Percentiles rank a stretch among this genome's conserved stretches.
phyloP scores from a whole-genome alignment of 2,888 invertebrate species.

The Conchocele bisecta region DNA sequence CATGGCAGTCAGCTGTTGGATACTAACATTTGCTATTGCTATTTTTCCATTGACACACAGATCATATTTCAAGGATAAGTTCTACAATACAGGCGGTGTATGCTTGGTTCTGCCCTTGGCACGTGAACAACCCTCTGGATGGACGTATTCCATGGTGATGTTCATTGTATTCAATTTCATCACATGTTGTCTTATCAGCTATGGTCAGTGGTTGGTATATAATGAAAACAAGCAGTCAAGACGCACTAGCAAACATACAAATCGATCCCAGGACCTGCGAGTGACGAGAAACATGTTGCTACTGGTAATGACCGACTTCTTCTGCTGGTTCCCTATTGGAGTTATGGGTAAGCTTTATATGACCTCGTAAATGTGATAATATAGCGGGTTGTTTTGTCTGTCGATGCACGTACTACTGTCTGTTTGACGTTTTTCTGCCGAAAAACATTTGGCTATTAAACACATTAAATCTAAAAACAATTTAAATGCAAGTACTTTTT shows the following conservation, averaged over 20 bases:
- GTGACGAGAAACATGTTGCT: conserved; percentile 75
- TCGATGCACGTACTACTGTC: no score
- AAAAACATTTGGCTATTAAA: no score
- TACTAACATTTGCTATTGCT: conserved; percentile 67
- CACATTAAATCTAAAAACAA: no score
- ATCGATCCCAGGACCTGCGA: conserved; percentile 54
- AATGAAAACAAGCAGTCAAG: conserved; percentile 56
- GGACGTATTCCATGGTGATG: conserved; percentile 79
- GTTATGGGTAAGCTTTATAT: conserved; percentile 32
- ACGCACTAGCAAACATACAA: neutral
- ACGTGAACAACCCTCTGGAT: conserved; percentile 75
- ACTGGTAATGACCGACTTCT: conserved; percentile 72
- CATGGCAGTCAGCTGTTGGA: conserved; percentile 68
- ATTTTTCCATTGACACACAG: conserved; percentile 73
- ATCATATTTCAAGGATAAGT: conserved; percentile 73
- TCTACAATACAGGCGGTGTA: conserved; percentile 75
- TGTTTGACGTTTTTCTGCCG: no score
- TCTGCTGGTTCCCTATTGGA: conserved; percentile 75
- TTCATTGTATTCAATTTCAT: conserved; percentile 78
- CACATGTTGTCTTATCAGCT: conserved; percentile 72
- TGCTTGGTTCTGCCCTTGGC: conserved; percentile 80
- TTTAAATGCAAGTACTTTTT: no score
- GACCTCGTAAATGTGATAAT: neutral
- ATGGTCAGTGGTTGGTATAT: conserved; percentile 78
- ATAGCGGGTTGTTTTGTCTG: no score